A percentile compares a stretch with the other conserved stretches of the same genome.
phyloP scores from a whole-genome alignment of 2,888 invertebrate species.

The Oasisia sp. region DNA sequence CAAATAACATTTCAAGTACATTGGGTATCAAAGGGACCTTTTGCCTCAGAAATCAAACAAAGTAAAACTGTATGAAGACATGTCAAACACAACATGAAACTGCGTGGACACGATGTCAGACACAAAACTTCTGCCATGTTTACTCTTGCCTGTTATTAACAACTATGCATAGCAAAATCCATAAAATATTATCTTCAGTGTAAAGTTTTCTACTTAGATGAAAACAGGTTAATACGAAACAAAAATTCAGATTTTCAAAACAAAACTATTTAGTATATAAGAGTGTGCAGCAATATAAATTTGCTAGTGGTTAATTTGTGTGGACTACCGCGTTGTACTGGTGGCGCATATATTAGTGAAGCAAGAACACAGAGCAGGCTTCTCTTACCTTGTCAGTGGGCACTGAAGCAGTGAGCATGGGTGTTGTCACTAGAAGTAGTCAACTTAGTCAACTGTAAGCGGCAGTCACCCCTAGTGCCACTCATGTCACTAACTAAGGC shows the following conservation, averaged over 20 bases:
- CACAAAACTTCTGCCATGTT: neutral
- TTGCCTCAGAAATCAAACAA: too few species aligned
- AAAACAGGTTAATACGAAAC: neutral
- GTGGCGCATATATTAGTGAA: conserved; percentile 1
- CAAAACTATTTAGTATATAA: neutral
- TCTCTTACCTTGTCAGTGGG: neutral
- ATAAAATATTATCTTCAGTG: neutral
- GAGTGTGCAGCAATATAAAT: neutral
- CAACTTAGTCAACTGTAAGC: neutral
- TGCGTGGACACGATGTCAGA: neutral
- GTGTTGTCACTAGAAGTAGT: neutral
- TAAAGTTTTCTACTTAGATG: neutral
- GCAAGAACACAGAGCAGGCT: neutral
- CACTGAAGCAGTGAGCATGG: neutral
- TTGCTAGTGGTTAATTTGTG: neutral
- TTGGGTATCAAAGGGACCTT: too few species aligned
- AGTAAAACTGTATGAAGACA: too few species aligned
- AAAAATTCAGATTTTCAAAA: neutral
- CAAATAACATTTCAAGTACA: too few species aligned
- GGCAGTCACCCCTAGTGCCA: neutral
- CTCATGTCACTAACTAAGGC: neutral
- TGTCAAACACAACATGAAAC: too few species aligned
- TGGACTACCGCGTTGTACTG: neutral
- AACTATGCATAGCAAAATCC: neutral
- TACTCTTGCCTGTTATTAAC: neutral